These are phyloP conservation scores for Biston betularia DNA, from an alignment of 2,888 invertebrate genomes.

Conservation along the genomic window DNA sequence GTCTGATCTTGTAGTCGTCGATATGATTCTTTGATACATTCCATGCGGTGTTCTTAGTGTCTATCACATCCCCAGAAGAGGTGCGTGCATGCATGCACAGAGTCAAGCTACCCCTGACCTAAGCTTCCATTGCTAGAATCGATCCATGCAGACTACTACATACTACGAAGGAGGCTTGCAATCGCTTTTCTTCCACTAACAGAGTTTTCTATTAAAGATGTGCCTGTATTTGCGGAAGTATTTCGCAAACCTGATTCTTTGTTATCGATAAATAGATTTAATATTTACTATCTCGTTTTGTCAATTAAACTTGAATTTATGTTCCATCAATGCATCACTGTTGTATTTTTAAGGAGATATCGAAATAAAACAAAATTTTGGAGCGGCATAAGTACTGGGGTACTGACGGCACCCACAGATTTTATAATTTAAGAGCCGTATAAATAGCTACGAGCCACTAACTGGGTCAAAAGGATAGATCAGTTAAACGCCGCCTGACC, in stretches of 20 bases:
- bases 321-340: background rate
- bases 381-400: background rate
- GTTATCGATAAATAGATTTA: too few species aligned
- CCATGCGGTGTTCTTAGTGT: background rate
- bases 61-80: constrained; percentile 5
- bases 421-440: constrained; percentile 15
- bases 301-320: background rate
- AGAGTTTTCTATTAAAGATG: background rate
- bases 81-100: constrained; percentile 43
- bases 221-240: too few species aligned
- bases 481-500: constrained; percentile 35
- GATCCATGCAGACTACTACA: constrained; percentile 66
- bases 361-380: constrained; percentile 11
- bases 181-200: background rate
- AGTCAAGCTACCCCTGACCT: constrained; percentile 74
- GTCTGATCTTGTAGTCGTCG: too few species aligned
- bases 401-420: constrained; percentile 3
- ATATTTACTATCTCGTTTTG: too few species aligned
- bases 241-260: too few species aligned
- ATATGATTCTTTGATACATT: background rate
- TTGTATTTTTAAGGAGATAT: background rate
- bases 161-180: constrained; percentile 7
- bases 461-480: constrained; percentile 37
- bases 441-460: constrained; percentile 22
- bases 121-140: constrained; percentile 81